These are phyloP conservation scores for Phylloscopus whistleri DNA, from an alignment of 2,113 vertebrate genomes.

Conservation along the genomic window DNA sequence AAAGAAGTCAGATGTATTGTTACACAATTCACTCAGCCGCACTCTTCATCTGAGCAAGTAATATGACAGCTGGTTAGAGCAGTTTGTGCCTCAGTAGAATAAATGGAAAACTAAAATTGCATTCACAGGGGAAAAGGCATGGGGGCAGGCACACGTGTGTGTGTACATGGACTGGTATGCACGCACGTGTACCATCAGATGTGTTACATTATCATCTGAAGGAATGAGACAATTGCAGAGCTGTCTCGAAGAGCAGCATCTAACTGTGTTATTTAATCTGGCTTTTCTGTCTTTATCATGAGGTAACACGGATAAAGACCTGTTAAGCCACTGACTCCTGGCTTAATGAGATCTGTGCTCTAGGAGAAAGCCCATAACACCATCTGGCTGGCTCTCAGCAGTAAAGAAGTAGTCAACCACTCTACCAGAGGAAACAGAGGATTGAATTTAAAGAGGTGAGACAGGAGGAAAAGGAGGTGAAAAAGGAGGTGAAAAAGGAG, in stretches of 20 bases:
- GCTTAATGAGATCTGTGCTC: not conserved
- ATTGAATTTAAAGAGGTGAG: not conserved
- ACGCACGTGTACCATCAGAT: accelerated
- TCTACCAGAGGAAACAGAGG: not conserved
- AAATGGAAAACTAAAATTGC: not conserved
- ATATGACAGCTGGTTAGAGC: not conserved
- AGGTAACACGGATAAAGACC: not conserved
- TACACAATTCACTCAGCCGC: not conserved
- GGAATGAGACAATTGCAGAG: not conserved
- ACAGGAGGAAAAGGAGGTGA: not conserved
- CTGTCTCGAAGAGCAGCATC: not conserved
- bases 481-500: no score
- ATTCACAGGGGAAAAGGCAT: not conserved
- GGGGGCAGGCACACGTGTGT: accelerated
- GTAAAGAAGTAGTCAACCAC: not conserved
- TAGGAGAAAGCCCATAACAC: not conserved
- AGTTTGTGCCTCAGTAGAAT: not conserved
- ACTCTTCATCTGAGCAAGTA: not conserved
- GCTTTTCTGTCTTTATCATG: not conserved
- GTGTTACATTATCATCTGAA: not conserved
- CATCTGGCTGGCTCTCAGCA: not conserved
- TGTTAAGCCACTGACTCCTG: not conserved
- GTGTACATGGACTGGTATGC: accelerated
- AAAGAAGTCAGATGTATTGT: not conserved
- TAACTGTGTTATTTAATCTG: not conserved